Conservation (phyloP, 2,888 invertebrate species). For the Limnephilus rhombicus region DNA sequence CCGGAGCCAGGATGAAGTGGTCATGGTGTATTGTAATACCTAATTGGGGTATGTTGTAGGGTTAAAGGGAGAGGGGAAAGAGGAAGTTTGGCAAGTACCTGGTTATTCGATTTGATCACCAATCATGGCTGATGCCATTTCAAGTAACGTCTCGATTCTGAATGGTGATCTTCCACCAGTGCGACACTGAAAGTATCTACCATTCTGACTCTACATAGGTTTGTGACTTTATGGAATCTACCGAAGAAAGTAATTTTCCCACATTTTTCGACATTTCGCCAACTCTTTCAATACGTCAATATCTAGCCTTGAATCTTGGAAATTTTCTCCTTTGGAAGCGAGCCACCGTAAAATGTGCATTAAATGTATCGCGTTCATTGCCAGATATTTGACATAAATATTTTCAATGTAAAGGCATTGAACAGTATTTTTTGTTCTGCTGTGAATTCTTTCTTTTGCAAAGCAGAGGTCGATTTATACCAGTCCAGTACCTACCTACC, state of each 20-base stretch:
- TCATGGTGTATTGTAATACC: too few relatives aligned
- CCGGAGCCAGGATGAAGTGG: too few relatives aligned
- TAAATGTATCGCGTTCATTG: not conserved
- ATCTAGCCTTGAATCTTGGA: not conserved
- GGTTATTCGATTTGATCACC: too few relatives aligned
- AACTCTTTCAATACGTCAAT: not conserved
- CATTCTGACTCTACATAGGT: not conserved
- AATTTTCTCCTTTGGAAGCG: not conserved
- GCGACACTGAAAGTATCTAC: too few relatives aligned
- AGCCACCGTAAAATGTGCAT: not conserved
- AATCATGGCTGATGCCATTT: too few relatives aligned
- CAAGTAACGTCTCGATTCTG: too few relatives aligned
- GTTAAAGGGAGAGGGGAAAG: too few relatives aligned
- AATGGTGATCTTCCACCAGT: too few relatives aligned
- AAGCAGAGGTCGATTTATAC: not conserved
- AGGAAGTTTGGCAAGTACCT: too few relatives aligned
- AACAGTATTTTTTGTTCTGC: not conserved
- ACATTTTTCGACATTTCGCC: not conserved
- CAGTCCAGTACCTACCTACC: too few relatives aligned
- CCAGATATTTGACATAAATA: not conserved
- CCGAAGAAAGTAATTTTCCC: not conserved
- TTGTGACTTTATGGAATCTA: not conserved
- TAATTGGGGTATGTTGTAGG: too few relatives aligned
- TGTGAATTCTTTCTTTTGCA: not conserved
- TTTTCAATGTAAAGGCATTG: not conserved